Evolutionary conservation across 2,888 invertebrate species (phyloP), one percentile per base, ranked within the genome.

Genomic region (Galerucella pusilla): DNA sequence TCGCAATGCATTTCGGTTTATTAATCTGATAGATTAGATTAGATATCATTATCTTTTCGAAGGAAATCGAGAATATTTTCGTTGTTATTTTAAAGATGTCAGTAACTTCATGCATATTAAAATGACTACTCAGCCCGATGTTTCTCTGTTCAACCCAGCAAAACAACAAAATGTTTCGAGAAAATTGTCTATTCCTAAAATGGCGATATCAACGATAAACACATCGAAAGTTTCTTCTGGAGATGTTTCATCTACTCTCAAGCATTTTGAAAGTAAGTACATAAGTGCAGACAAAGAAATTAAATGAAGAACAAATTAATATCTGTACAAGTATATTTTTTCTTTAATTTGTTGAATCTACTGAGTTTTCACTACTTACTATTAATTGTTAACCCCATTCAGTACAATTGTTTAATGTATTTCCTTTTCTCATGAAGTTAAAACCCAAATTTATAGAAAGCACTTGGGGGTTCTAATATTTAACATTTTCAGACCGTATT

Each of bases 71-170:
- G 61, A 35, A 35, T 61, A 61, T 14, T 61, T 61, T 9, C 28
- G 35, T 28, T 7, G 11, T 11, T 2, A 35, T 6, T 35, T 61
- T 46, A 7, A 59, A 42, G 11, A 61, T 16, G 54, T 28, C 2
- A 59, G 16, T 16, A 4, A 28, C 14, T 52, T 52, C 9, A 28
- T 16, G 49, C 49, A 1, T 14, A 5, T 1, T 42, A n/a, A 68
- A 61, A 73, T 73, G 73, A 57, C 73, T 20, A 68, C 68, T 3
- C 61, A 73, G 54, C 61, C 72, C 5, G 73, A 73, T 57, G 73
- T 63, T 7, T 25, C 1, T 0, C 45, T 49, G 16, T 72, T 67
- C 20, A 57, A 6, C 16, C 16, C n/a, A 10, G 9, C 10, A 16
- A 57, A 57, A 16, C 57, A 10, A 16, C 16, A 57, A 10, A 20